A percentile compares a stretch with the other conserved stretches of the same genome.
These are phyloP conservation scores for Spongia lamella DNA, from an alignment of 37 sponge, comb jelly and placozoan species.

Conservation along the genomic window DNA sequence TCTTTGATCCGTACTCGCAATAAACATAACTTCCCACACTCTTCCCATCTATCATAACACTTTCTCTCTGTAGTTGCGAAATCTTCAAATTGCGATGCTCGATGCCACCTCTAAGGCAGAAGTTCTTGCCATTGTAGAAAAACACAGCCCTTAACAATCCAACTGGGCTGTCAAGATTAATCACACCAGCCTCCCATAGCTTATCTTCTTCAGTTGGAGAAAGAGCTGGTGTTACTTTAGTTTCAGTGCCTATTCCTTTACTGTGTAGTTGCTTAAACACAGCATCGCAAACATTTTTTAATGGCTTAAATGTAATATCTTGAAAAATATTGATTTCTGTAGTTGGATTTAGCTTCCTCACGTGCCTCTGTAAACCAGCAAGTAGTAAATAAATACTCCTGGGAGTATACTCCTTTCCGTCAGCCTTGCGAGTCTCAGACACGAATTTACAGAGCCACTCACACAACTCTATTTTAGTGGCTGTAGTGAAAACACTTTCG, in stretches of 20 bases:
- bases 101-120: neutral
- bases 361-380: neutral
- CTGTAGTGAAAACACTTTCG: neutral
- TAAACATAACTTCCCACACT: too few species aligned
- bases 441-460: neutral
- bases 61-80: neutral
- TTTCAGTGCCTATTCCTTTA: slow-evolving; percentile 7
- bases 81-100: slow-evolving; percentile 7
- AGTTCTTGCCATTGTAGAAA: neutral
- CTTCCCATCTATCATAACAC: too few species aligned
- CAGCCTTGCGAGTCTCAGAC: neutral
- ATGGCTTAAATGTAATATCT: neutral
- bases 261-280: neutral
- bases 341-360: too few species aligned
- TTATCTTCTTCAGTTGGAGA: neutral
- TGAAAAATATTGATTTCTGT: too few species aligned
- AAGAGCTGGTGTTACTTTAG: neutral
- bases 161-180: neutral
- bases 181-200: slow-evolving; percentile 4
- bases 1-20: slow-evolving; percentile 13
- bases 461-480: neutral
- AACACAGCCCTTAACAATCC: slow-evolving; percentile 5
- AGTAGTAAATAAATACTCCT: neutral
- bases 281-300: neutral
- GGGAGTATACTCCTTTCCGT: slow-evolving; percentile 12